Conservation (phyloP, 2,888 invertebrate species). For the Philonicus albiceps region DNA sequence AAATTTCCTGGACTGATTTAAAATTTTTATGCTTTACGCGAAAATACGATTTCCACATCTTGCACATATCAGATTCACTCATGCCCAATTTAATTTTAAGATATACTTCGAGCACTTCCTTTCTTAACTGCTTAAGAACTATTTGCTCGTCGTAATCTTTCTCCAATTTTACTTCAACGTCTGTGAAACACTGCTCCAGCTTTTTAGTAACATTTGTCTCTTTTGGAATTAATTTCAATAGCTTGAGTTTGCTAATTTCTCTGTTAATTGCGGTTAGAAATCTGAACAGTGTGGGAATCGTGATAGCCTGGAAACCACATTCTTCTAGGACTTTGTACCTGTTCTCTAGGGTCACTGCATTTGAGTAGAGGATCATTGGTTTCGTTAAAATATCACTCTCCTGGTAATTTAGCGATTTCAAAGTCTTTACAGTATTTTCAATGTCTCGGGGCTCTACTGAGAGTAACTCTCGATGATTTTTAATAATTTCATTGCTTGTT, state of each 20-base stretch:
- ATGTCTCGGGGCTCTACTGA: constrained; percentile 56
- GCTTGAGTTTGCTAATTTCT: constrained; percentile 61
- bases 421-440: constrained; percentile 52
- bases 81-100: constrained; percentile 62
- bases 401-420: constrained; percentile 62
- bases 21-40: constrained; percentile 64
- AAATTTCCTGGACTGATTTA: constrained; percentile 65
- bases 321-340: constrained; percentile 70
- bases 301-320: constrained; percentile 66
- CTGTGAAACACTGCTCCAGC: constrained; percentile 55
- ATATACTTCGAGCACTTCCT: constrained; percentile 58
- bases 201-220: constrained; percentile 60
- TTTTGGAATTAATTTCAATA: constrained; percentile 57
- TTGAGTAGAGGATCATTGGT: constrained; percentile 68
- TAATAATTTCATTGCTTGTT: constrained; percentile 49
- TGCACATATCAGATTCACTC: constrained; percentile 56
- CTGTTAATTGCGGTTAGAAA: constrained; percentile 59
- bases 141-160: constrained; percentile 52
- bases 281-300: constrained; percentile 61
- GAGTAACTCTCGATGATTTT: constrained; percentile 56
- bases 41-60: constrained; percentile 59
- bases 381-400: constrained; percentile 66
- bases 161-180: constrained; percentile 47
- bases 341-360: constrained; percentile 68
- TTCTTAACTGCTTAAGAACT: constrained; percentile 56